phyloP scores from a whole-genome alignment of 2,113 vertebrate genomes.

The Pelecanus crispus region DNA sequence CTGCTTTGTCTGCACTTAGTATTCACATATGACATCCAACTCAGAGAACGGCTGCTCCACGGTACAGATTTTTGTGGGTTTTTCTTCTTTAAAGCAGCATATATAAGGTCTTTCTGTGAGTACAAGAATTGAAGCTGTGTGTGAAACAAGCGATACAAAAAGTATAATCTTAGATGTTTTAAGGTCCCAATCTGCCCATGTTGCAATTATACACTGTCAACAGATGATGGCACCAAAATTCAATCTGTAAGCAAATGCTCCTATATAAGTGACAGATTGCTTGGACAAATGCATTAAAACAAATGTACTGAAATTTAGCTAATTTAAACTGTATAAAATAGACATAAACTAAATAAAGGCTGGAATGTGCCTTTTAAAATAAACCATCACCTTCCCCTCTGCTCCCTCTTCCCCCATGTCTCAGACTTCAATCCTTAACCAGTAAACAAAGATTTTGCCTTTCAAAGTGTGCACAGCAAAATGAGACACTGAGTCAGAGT shows the following conservation, averaged over 20 bases:
- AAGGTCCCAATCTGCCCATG: not conserved
- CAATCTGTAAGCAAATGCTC: not conserved
- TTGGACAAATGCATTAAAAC: not conserved
- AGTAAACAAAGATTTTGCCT: not conserved
- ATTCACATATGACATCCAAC: not conserved
- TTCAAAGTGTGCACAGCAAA: not conserved
- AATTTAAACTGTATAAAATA: not conserved
- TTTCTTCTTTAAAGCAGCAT: not conserved
- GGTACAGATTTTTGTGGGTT: fast-evolving
- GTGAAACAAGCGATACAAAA: not conserved
- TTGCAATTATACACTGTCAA: not conserved
- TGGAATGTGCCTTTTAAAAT: not conserved
- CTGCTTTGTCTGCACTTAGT: not conserved
- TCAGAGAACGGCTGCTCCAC: not conserved
- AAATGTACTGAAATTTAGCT: not conserved
- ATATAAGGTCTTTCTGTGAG: not conserved
- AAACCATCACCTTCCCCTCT: not conserved
- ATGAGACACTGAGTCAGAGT: not conserved
- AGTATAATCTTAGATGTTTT: not conserved
- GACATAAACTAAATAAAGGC: not conserved
- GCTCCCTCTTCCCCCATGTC: not conserved
- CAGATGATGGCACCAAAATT: constrained; percentile 69
- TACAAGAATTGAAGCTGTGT: not conserved
- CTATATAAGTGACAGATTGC: not conserved
- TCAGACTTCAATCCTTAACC: not conserved